Conservation (phyloP, 2,113 vertebrate genomes). For the Chloroceryle aenea region DNA sequence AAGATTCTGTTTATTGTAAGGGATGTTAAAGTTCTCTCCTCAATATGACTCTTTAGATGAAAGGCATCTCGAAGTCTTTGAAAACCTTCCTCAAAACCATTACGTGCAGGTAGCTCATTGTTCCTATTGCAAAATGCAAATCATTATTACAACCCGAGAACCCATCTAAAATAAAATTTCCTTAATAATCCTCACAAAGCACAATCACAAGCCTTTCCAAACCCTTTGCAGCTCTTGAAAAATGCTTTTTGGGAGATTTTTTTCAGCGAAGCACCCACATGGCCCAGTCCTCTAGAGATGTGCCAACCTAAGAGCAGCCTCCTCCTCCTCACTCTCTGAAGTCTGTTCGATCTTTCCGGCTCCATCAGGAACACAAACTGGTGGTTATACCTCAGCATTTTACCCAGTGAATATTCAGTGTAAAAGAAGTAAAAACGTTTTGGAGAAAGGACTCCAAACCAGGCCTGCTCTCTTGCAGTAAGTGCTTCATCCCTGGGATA, state of each 20-base stretch:
- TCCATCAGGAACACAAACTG: neutral
- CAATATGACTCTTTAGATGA: neutral
- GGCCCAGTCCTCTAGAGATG: neutral
- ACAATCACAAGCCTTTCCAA: neutral
- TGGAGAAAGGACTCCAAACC: neutral
- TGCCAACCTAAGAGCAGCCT: neutral
- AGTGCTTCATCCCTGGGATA: neutral
- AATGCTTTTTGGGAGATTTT: neutral
- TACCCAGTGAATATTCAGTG: neutral
- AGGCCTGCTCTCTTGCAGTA: neutral
- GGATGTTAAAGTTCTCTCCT: neutral
- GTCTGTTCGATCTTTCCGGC: neutral
- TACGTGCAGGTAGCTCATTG: neutral
- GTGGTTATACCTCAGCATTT: neutral
- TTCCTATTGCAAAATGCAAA: neutral
- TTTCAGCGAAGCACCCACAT: neutral
- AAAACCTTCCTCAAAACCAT: neutral
- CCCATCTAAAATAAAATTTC: neutral
- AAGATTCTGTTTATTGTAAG: neutral
- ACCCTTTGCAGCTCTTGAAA: neutral
- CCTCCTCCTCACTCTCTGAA: neutral
- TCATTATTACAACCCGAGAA: neutral
- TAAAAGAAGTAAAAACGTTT: neutral
- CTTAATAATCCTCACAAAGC: neutral
- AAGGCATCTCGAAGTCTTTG: neutral